These are phyloP conservation scores for Thamnophis sirtalis DNA, from an alignment of 2,113 vertebrate genomes.

Conservation along the genomic window DNA sequence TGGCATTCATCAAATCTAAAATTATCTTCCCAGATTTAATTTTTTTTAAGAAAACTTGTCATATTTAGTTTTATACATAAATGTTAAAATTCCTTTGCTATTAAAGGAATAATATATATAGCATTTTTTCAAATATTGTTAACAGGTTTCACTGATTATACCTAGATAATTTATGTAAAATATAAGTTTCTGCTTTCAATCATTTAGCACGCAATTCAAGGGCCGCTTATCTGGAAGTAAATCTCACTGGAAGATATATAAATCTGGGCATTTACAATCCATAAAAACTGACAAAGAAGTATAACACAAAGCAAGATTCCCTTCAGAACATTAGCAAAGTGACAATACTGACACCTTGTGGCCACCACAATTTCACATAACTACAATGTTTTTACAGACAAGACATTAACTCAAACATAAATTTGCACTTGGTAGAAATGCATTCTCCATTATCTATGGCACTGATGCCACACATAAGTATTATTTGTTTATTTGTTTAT, in stretches of 20 bases:
- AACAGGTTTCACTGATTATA: neutral
- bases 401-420: neutral
- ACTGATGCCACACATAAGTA: neutral
- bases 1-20: neutral
- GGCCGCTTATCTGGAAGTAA: neutral
- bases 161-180: neutral
- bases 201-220: neutral
- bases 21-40: neutral
- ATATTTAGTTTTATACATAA: neutral
- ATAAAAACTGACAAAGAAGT: neutral
- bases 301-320: neutral
- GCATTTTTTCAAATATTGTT: neutral
- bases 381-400: neutral
- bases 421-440: neutral
- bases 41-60: neutral
- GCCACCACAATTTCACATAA: neutral
- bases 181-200: neutral
- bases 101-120: neutral
- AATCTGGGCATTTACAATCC: neutral
- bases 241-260: neutral
- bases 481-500: neutral
- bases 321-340: neutral
- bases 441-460: neutral
- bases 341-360: conserved; percentile 19
- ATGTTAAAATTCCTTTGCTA: neutral